Conservation (phyloP, 64 coral and sea anemone genomes). For the Platygyra sinensis region DNA sequence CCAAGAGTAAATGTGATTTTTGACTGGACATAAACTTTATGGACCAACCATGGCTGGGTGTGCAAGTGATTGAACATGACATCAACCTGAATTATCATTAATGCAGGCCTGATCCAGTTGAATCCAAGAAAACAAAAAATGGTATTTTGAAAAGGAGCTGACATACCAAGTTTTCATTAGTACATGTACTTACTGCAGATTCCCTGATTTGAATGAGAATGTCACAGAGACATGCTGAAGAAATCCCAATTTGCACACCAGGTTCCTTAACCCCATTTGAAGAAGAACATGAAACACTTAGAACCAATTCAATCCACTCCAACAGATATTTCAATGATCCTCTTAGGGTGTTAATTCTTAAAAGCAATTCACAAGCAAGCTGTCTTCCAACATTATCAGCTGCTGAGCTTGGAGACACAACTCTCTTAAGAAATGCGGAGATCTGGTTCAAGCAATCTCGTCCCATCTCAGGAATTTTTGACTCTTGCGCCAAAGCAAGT, state of each 20-base stretch:
- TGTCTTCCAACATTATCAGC: conserved; percentile 71
- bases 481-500: conserved; percentile 70
- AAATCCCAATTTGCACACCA: conserved; percentile 9
- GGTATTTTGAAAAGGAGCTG: too few relatives aligned
- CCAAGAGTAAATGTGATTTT: not conserved
- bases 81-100: too few relatives aligned
- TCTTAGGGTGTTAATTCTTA: conserved; percentile 64
- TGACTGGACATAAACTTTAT: not conserved
- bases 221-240: conserved; percentile 62
- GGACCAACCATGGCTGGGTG: not conserved
- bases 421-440: conserved; percentile 64
- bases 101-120: too few relatives aligned
- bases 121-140: too few relatives aligned
- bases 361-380: conserved; percentile 65
- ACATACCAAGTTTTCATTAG: too few relatives aligned
- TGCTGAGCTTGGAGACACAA: conserved; percentile 47
- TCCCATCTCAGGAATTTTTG: conserved; percentile 81
- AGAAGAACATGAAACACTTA: conserved; percentile 38
- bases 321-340: conserved; percentile 76
- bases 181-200: conserved; percentile 56
- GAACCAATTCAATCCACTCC: conserved; percentile 80
- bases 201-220: conserved; percentile 68
- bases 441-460: conserved; percentile 70
- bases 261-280: not conserved
- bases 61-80: too few relatives aligned